Conservation (phyloP, 2,113 vertebrate genomes). For the Muntiacus muntjak region DNA sequence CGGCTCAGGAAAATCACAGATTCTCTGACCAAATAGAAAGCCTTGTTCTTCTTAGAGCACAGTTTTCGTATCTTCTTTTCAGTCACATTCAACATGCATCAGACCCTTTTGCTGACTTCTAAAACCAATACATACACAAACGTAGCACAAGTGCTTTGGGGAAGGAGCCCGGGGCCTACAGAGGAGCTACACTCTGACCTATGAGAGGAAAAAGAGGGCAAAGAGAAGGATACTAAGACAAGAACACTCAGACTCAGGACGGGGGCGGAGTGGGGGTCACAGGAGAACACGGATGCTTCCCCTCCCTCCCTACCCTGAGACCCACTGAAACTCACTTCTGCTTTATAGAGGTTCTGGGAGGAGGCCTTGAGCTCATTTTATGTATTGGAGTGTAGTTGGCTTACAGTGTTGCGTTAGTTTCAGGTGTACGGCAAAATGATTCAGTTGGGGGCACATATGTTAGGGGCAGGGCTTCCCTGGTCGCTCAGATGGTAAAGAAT, state of each 20-base stretch:
- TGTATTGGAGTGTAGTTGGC: background rate
- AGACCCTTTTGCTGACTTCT: background rate
- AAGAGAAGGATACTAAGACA: background rate
- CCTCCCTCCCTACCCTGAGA: background rate
- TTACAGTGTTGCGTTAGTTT: background rate
- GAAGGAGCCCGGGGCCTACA: background rate
- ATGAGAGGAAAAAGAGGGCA: background rate
- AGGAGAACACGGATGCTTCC: background rate
- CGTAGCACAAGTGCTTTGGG: background rate
- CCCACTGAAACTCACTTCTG: background rate
- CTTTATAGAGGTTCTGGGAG: background rate
- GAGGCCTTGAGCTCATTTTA: background rate
- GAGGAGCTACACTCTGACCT: background rate
- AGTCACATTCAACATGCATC: background rate
- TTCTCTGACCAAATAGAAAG: background rate
- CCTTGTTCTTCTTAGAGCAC: background rate
- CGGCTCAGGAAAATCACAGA: background rate
- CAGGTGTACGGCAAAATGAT: background rate
- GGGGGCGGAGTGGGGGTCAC: background rate
- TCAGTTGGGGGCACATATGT: background rate
- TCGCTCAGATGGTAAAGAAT: background rate
- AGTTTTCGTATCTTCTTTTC: background rate
- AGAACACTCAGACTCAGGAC: background rate
- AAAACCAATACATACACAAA: background rate
- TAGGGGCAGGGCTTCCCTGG: background rate